phyloP scores from a whole-genome alignment of 2,113 vertebrate genomes.

The Tetrax tetrax region DNA sequence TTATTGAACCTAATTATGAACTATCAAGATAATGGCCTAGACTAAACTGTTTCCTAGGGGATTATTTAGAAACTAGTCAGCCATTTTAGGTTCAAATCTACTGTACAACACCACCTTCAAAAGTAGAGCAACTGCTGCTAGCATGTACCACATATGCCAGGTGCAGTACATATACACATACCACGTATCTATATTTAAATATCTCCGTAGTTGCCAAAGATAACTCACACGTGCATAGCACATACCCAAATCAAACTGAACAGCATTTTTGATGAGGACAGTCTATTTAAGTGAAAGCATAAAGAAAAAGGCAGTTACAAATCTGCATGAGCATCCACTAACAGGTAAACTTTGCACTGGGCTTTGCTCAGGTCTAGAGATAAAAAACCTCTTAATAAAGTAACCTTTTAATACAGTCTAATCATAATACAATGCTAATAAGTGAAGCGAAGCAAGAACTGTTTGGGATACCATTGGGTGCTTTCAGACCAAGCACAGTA shows the following conservation, averaged over 20 bases:
- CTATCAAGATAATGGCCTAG: constrained; percentile 84
- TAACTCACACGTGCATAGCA: neutral
- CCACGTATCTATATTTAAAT: neutral
- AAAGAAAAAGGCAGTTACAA: neutral
- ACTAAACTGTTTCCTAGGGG: constrained; percentile 79
- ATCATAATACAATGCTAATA: neutral
- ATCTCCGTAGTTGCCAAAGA: fast-evolving
- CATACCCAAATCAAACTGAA: neutral
- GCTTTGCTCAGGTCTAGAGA: neutral
- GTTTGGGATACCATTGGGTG: neutral
- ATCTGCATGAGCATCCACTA: neutral
- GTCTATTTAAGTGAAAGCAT: neutral
- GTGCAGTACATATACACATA: fast-evolving
- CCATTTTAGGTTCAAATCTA: constrained; percentile 72
- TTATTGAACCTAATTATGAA: constrained; percentile 85
- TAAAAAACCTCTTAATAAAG: neutral
- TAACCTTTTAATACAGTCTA: neutral
- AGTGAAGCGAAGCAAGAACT: neutral
- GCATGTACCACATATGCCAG: fast-evolving
- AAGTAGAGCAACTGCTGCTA: neutral
- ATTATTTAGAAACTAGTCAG: constrained; percentile 79
- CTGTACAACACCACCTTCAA: constrained; percentile 36
- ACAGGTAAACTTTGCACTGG: neutral
- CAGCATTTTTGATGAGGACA: neutral
- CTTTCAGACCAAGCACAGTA: neutral